Evolutionary conservation across 2,888 invertebrate genomes (phyloP).

Genomic region (Rhabditoides inermis): DNA sequence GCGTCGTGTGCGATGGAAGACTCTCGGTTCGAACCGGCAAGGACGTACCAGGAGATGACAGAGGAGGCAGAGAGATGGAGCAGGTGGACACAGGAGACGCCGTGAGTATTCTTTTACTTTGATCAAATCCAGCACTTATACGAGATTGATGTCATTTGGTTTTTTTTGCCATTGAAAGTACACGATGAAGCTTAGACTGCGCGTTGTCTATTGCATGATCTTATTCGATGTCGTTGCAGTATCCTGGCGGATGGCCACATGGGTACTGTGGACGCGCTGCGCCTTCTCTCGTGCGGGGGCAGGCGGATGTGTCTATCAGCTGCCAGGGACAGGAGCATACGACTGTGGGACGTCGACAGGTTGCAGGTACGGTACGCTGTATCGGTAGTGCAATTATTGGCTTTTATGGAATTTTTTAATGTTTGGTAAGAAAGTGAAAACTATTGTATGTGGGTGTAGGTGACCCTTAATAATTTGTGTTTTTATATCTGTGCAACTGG

Average conservation of each 20-base stretch:
- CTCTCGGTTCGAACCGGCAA: slow-evolving; percentile 1
- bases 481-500: too few species aligned
- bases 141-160: too few species aligned
- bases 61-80: slow-evolving; percentile 8
- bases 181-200: too few species aligned
- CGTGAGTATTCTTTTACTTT: background rate
- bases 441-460: too few species aligned
- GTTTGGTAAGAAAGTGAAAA: too few species aligned
- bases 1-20: slow-evolving; percentile 10
- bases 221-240: background rate
- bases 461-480: too few species aligned
- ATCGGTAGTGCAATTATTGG: background rate
- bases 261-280: slow-evolving; percentile 22
- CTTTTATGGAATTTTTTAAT: too few species aligned
- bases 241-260: slow-evolving; percentile 10
- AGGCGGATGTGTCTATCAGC: slow-evolving; percentile 21
- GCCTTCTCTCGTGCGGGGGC: slow-evolving; percentile 11
- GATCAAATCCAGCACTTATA: background rate
- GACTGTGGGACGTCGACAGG: slow-evolving; percentile 20
- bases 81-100: slow-evolving; percentile 11
- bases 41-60: slow-evolving; percentile 8
- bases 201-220: background rate
- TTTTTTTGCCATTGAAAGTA: too few species aligned
- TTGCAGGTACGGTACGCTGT: slow-evolving; percentile 6
- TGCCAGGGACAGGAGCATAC: slow-evolving; percentile 18